Evolutionary conservation across 2,113 vertebrate genomes (phyloP).

Genomic region (Neolamprologus devosi): DNA sequence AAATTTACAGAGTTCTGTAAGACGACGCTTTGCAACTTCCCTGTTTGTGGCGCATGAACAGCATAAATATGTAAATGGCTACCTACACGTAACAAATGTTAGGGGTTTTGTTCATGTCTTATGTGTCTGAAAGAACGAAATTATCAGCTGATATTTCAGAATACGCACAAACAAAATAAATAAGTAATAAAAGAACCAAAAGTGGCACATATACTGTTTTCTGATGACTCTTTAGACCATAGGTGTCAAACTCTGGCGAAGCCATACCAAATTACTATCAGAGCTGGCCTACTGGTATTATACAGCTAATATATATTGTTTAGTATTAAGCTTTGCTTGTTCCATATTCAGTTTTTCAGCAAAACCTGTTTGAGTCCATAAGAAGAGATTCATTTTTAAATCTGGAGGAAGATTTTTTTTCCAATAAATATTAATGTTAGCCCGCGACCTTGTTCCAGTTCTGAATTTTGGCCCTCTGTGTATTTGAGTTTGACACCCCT

Average conservation of each 20-base stretch:
- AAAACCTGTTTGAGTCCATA: no score
- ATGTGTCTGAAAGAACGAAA: neutral
- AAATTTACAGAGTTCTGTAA: neutral
- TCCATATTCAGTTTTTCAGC: no score
- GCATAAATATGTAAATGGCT: neutral
- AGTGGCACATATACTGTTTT: neutral
- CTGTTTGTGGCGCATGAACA: neutral
- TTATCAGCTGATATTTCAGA: neutral
- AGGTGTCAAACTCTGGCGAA: neutral
- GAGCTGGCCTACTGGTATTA: neutral
- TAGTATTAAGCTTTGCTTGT: no score
- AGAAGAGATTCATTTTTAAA: neutral
- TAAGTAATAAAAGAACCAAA: neutral
- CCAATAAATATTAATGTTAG: neutral
- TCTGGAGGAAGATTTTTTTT: no score
- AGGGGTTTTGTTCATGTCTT: neutral
- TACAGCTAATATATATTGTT: no score
- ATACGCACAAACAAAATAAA: neutral
- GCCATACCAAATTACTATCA: rapidly evolving
- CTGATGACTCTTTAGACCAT: neutral
- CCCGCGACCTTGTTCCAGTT: rapidly evolving
- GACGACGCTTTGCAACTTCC: neutral
- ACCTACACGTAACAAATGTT: neutral
- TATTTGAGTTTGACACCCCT: neutral
- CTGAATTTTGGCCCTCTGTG: neutral